phyloP scores from a whole-genome alignment of 2,888 invertebrate genomes.

The Seladonia tumulorum region DNA sequence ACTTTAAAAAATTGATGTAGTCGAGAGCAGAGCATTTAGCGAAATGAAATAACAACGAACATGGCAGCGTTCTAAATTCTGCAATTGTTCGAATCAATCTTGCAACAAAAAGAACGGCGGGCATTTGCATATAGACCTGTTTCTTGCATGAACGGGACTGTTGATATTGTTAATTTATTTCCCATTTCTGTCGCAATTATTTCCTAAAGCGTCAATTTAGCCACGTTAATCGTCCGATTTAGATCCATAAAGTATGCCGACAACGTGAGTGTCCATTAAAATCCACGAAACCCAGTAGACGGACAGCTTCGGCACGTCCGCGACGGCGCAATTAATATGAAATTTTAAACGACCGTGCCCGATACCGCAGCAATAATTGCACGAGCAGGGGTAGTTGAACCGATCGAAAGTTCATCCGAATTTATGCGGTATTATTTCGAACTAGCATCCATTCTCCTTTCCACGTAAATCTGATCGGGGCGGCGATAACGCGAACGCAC shows the following conservation, averaged over 20 bases:
- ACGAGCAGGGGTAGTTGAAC: neutral
- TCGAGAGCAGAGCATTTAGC: no score
- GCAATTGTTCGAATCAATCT: no score
- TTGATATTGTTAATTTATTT: neutral
- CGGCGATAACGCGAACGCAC: slow-evolving; percentile 12
- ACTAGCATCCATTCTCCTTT: slow-evolving; percentile 1
- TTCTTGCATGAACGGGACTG: neutral
- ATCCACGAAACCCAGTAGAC: neutral
- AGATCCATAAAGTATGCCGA: neutral
- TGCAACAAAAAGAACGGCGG: no score
- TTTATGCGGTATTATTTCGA: neutral
- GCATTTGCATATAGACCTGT: neutral
- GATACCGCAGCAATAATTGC: neutral
- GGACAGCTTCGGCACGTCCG: neutral
- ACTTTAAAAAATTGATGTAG: neutral
- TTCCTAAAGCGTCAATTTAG: neutral
- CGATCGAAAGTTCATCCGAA: neutral
- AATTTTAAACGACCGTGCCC: neutral
- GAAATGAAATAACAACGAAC: neutral
- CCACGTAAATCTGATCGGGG: neutral
- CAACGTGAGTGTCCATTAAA: neutral
- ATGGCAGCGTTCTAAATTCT: no score
- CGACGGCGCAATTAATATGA: neutral
- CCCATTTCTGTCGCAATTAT: neutral
- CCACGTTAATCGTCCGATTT: neutral